A percentile compares a stretch with the other conserved stretches of the same genome.
phyloP scores from a whole-genome alignment of 37 sponge, comb jelly and placozoan species.

The Mnemiopsis leidyi region DNA sequence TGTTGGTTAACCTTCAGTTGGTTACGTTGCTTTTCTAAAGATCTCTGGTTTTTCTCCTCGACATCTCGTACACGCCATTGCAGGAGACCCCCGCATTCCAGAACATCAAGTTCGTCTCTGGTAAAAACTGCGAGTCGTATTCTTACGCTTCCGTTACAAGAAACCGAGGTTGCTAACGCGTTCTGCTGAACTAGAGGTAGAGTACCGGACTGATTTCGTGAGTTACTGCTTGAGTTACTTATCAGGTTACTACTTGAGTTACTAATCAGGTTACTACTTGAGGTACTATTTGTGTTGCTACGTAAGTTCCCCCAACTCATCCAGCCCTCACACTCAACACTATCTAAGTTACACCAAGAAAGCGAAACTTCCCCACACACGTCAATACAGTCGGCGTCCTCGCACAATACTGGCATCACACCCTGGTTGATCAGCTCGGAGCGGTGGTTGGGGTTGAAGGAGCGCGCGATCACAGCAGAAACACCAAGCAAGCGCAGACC shows the following conservation, averaged over 20 bases:
- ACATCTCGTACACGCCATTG: not conserved
- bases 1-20: not conserved
- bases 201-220: not conserved
- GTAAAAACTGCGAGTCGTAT: not conserved
- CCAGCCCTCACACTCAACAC: not conserved
- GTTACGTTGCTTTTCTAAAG: not conserved
- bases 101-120: not conserved
- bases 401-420: conserved; percentile 15
- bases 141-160: not conserved
- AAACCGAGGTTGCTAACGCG: not conserved
- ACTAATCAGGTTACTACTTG: not conserved
- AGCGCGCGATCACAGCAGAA: conserved; percentile 37
- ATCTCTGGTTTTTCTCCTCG: not conserved
- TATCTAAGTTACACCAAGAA: not conserved
- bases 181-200: not conserved
- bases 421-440: conserved; percentile 21
- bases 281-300: not conserved
- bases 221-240: not conserved
- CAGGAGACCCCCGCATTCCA: not conserved
- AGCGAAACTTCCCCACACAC: not conserved
- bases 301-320: not conserved
- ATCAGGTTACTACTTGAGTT: not conserved
- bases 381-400: conserved; percentile 52
- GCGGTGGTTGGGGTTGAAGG: conserved; percentile 17
- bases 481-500: conserved; percentile 45